phyloP scores from a whole-genome alignment of 2,888 invertebrate species.

The Eupelmus urozonus region DNA sequence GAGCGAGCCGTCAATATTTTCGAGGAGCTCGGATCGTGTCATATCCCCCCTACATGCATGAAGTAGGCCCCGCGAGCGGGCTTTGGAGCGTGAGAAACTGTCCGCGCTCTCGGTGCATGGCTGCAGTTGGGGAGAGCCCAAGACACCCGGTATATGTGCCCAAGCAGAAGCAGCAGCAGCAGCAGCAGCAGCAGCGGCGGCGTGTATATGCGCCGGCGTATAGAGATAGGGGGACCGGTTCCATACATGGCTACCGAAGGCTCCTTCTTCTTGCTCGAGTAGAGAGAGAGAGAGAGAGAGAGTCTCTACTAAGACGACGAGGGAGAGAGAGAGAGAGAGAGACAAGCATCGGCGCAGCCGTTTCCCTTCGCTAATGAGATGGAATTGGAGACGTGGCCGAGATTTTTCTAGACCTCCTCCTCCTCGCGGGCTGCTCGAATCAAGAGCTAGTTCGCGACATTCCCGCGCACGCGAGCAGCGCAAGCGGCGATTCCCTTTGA shows the following conservation, averaged over 20 bases:
- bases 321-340: constrained; percentile 50
- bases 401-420: constrained; percentile 76
- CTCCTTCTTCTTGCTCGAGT: constrained; percentile 51
- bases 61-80: not conserved
- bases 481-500: constrained; percentile 76
- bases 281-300: constrained; percentile 20
- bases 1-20: too few species aligned
- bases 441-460: constrained; percentile 68
- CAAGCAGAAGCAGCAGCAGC: not conserved
- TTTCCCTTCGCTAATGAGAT: constrained; percentile 77
- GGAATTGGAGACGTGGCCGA: constrained; percentile 77
- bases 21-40: not conserved
- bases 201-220: constrained; percentile 8
- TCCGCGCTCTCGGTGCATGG: too few species aligned
- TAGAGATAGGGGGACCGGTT: constrained; percentile 73
- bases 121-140: constrained; percentile 54
- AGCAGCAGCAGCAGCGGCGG: constrained; percentile 7
- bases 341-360: constrained; percentile 76
- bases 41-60: constrained; percentile 11
- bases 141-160: constrained; percentile 73
- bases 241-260: constrained; percentile 77
- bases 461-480: constrained; percentile 71
- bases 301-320: constrained; percentile 70
- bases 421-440: constrained; percentile 46
- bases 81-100: constrained; percentile 64